Percentiles rank a stretch among this genome's conserved stretches.
These are phyloP conservation scores for Corvus hawaiiensis DNA, from an alignment of 2,113 vertebrate genomes.

Conservation along the genomic window DNA sequence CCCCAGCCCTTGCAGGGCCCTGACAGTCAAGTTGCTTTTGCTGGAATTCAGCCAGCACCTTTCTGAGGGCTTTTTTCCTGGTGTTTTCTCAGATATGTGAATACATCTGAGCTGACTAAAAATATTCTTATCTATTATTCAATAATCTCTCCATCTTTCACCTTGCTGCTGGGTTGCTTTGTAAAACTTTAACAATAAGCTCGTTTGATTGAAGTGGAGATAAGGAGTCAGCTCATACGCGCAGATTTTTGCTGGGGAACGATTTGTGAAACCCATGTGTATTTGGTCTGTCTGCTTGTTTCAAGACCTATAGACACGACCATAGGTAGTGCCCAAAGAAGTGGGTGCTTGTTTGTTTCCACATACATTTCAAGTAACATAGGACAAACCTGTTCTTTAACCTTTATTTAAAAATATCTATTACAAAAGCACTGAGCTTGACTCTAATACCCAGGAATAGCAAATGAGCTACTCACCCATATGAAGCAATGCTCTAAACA, in stretches of 20 bases:
- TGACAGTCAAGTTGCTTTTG: not conserved
- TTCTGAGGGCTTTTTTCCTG: not conserved
- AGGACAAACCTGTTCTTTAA: slow-evolving; percentile 21
- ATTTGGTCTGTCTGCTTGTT: not conserved
- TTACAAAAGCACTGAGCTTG: not conserved
- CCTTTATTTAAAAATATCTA: slow-evolving; percentile 26
- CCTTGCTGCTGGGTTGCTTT: slow-evolving; percentile 53
- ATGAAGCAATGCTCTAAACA: not conserved
- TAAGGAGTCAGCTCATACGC: not conserved
- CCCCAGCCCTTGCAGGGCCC: rapidly evolving
- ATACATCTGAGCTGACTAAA: slow-evolving; percentile 34
- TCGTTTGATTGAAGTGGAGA: slow-evolving; percentile 38
- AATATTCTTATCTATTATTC: slow-evolving; percentile 53
- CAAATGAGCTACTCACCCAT: not conserved
- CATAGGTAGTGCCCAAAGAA: not conserved
- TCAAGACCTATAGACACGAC: not conserved
- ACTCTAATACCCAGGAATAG: not conserved
- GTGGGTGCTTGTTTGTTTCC: not conserved
- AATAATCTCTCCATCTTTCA: slow-evolving; percentile 33
- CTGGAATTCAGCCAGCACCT: not conserved
- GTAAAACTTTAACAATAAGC: slow-evolving; percentile 44
- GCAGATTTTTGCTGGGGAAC: not conserved
- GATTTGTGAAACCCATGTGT: not conserved
- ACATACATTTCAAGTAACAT: not conserved
- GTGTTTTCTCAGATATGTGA: not conserved